These are phyloP conservation scores for Heterodera filipjevi DNA, from an alignment of 2,888 invertebrate genomes.

Conservation along the genomic window DNA sequence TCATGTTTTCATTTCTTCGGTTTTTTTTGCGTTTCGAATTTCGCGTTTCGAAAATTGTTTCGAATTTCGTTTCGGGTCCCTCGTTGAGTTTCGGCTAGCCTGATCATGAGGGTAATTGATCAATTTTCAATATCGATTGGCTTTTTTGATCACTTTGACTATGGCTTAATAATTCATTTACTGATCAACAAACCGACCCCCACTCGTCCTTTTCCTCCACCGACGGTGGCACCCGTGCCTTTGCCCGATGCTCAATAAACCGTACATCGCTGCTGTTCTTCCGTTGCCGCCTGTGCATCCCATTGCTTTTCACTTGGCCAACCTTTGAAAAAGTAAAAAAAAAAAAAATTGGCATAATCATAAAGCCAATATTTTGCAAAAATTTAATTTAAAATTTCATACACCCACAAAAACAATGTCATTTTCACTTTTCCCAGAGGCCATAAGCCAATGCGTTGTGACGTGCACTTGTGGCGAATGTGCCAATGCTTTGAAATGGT, in stretches of 20 bases:
- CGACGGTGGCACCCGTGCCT: background rate
- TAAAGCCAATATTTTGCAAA: background rate
- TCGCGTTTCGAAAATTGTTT: no score
- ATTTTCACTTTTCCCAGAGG: background rate
- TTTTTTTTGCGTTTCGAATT: no score
- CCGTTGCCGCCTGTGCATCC: background rate
- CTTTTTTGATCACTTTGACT: no score
- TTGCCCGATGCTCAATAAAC: background rate
- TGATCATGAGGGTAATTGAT: no score
- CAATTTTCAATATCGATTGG: no score
- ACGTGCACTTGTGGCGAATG: background rate
- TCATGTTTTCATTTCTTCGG: no score
- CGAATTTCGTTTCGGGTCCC: no score
- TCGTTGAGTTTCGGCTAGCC: no score
- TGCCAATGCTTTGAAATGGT: background rate
- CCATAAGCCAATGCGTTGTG: background rate
- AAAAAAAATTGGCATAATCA: background rate
- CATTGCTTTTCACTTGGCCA: background rate
- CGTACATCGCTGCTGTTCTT: background rate
- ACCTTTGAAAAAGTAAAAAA: background rate
- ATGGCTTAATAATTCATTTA: no score
- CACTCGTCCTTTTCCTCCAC: background rate
- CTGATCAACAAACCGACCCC: background rate
- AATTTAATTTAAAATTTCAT: background rate
- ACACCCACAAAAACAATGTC: background rate